These are phyloP conservation scores for Rhynchotus rufescens DNA, from an alignment of 2,797 vertebrate genomes.

Conservation along the genomic window DNA sequence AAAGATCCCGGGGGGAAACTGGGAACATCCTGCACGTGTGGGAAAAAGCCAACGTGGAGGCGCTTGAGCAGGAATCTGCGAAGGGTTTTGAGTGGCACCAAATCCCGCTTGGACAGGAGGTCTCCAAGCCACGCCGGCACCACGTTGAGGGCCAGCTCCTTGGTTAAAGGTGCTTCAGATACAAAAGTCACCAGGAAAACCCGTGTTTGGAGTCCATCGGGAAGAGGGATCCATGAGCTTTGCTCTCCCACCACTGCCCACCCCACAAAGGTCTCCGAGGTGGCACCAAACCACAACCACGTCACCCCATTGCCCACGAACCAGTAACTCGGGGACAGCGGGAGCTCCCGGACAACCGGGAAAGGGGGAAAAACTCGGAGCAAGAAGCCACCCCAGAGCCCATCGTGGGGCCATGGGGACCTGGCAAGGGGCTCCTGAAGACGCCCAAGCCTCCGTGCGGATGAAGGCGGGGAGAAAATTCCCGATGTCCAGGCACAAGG, in stretches of 20 bases:
- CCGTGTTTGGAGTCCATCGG: neutral
- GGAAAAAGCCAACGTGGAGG: fast-evolving
- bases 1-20: neutral
- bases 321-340: too few species aligned
- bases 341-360: too few species aligned
- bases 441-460: too few species aligned
- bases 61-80: fast-evolving
- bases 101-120: too few species aligned
- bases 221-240: neutral
- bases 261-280: neutral
- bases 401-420: too few species aligned
- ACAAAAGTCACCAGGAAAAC: too few species aligned
- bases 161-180: neutral
- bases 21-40: too few species aligned
- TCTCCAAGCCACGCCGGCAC: too few species aligned
- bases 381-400: neutral
- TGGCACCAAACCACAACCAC: neutral
- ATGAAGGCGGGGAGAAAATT: neutral
- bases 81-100: too few species aligned
- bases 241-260: neutral
- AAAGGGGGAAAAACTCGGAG: neutral
- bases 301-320: neutral
- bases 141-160: neutral
- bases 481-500: neutral
- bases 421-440: too few species aligned